Base-by-base conservation (phyloP, 2,797 vertebrate species). In the Coilia nasus region DNA sequence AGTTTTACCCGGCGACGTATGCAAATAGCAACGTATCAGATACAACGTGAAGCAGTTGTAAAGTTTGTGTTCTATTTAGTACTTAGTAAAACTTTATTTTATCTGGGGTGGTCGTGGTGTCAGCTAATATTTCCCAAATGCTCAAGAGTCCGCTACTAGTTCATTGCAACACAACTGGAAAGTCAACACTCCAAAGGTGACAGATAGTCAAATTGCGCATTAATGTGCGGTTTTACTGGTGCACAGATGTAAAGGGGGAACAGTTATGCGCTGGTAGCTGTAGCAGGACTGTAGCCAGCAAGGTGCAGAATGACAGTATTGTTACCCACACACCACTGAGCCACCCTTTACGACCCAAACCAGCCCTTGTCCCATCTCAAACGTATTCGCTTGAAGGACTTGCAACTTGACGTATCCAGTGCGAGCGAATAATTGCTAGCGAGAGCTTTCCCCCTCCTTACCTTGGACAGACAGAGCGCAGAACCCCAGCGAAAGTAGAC, bases 401-500 rank as follows among this genome's bases (percentile, higher is more conserved):
- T 28, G 14, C 12, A 71, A 71, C 64, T 64, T 64, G 62, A 25
- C 62, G 28, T 31, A 12, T 31, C 15, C 64, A 71, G 64, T 41
- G 35, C 35, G 64, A 71, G 64, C 64, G 25, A 25, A 71, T 31
- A 71, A 71, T 71, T 64, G 35, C 25, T 17, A 67, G 67, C 28
- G 23, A 71, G 64, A 71, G 28, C 64, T 85, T 81, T 64, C 23
- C 57, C 89, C 89, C 81, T 90, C 28, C 64, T 94, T 95, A 96
- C 95, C 95, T 96, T 96, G 94, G 86, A 92, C 88, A 89, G 94
- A 92, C 89, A 92, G 90, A 92, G 88, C 94, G 91, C 92, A 94
- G 88, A 93, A 90, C 83, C 86, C 86, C 89, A 96, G 92, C 87
- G 92, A 93, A 90, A 96, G 94, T 93, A 96, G 93, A 94, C 93